Evolutionary conservation across 2,888 invertebrate genomes (phyloP), one percentile per base, ranked within the genome.

Genomic region (Macrophya alboannulata): DNA sequence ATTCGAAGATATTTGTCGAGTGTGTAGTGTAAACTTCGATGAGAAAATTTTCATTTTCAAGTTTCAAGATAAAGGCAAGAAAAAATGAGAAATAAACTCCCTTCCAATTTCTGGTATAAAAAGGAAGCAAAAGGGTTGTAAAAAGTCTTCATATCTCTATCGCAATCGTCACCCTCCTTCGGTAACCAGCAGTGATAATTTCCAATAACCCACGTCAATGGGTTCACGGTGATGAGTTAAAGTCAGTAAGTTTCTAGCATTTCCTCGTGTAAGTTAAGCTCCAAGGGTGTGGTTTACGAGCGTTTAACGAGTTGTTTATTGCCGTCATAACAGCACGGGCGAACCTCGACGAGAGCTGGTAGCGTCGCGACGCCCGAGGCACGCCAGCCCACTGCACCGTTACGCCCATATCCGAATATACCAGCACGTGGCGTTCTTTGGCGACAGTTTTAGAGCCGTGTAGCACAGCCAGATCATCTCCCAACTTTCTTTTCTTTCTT

Each of bases 231-330:
- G 82, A 83, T 81, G 82, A 68, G 65, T 83, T 83, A 48, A 65
- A 68, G 45, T 81, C 82, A 68, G 31, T 43, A 10, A 45, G 43
- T 45, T 37, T 21, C 43, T 37, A 55, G 43, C 62, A 25, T 45
- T 43, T 43, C n/a, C 43, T 21, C 43, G 82, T 83, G 65, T 48
- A 68, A 81, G 81, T 83, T 83, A 65, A 68, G 68, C 82, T 83
- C 68, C 48, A 83, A 83, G 82, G 82, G 88, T 79, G 86, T 88
- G 88, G 89, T 91, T 91, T 91, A 91, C 90, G 91, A 90, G 89
- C 91, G 86, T 89, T 91, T 91, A 91, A 91, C 91, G 88, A 89
- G 89, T 89, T 89, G 90, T 91, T 91, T 91, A 91, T 91, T 88
- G 89, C 87, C 86, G 88, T 88, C 87, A 86, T 88, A 86, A 88